phyloP scores from a whole-genome alignment of 2,113 vertebrate genomes.

The Pygoscelis antarcticus region DNA sequence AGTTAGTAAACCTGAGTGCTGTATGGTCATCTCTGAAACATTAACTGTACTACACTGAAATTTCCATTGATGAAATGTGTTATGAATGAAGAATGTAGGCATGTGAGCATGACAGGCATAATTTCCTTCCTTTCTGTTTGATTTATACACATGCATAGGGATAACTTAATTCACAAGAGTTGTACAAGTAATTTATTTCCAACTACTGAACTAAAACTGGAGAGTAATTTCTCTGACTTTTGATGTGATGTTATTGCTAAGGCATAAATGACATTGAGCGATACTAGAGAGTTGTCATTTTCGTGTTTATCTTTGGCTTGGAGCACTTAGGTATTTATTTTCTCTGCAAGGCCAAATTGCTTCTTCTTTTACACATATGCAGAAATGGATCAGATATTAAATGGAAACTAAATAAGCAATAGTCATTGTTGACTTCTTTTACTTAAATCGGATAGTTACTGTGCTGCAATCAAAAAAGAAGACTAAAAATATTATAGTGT shows the following conservation, averaged over 20 bases:
- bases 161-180: slow-evolving; percentile 66
- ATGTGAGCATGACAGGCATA: slow-evolving; percentile 21
- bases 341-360: neutral
- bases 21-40: slow-evolving; percentile 53
- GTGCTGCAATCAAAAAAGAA: neutral
- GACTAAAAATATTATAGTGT: neutral
- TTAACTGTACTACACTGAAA: slow-evolving; percentile 47
- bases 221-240: slow-evolving; percentile 63
- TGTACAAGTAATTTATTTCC: slow-evolving; percentile 60
- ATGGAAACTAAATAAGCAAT: neutral
- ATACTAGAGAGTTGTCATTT: slow-evolving; percentile 7
- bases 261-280: slow-evolving; percentile 42
- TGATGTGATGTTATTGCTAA: slow-evolving; percentile 26
- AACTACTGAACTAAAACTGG: slow-evolving; percentile 56
- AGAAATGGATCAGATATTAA: neutral
- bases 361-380: neutral
- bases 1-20: slow-evolving; percentile 47
- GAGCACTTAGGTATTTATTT: neutral
- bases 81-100: slow-evolving; percentile 47
- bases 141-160: slow-evolving; percentile 42
- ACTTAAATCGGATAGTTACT: neutral
- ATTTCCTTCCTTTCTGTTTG: slow-evolving; percentile 56
- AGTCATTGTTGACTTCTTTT: neutral
- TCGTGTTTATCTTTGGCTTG: slow-evolving; percentile 41
- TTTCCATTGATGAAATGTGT: slow-evolving; percentile 46